Base-by-base conservation (phyloP, 2,888 invertebrate species). In the Cryptosula pallasiana region DNA sequence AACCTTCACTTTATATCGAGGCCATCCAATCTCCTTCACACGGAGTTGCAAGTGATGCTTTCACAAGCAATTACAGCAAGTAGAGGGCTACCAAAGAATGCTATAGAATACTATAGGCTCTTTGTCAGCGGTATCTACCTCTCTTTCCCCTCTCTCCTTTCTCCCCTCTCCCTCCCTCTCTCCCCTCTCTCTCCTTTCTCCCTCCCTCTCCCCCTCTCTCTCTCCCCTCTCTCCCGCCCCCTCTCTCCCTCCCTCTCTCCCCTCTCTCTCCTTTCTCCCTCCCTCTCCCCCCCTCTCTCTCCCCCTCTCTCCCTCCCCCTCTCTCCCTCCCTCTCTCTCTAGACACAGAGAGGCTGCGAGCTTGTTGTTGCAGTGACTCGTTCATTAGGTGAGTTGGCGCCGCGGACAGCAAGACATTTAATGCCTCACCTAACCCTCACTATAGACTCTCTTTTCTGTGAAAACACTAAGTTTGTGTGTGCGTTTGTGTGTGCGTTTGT, bases 251-350 rank as follows among this genome's bases (percentile, higher is more conserved):
- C 71, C 78, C 79, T 29, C 78, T 77, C 32, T 76, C 77, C 57
- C 79, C 79, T 55, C 78, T 71, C 73, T 81, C 79, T 16, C 76
- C 74, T 27, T 77, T 73, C 32, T 80, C 71, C 45, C 78, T 72
- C 73, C 77, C 76, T 76, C 80, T 77, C 0, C 80, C 80, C 73
- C 80, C 79, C 72, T 81, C 80, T 69, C 75, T 79, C 74, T 81
- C 79, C 71, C 76, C 72, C 72, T 79, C 78, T 25, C 80, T 73
- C 57, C 76, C 75, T 1, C 74, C 74, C 27, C 74, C 72, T 1
- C 79, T 78, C n/a, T 77, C 76, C 54, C n/a, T n/a, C n/a, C n/a
- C n/a, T n/a, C n/a, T n/a, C n/a, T n/a, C n/a, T n/a, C n/a, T n/a
- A n/a, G n/a, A n/a, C n/a, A n/a, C n/a, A n/a, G n/a, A n/a, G n/a